Percentiles rank a stretch among this genome's conserved stretches.
These are phyloP conservation scores for Sitta carolinensis DNA, from an alignment of 2,797 vertebrate genomes.

Conservation along the genomic window DNA sequence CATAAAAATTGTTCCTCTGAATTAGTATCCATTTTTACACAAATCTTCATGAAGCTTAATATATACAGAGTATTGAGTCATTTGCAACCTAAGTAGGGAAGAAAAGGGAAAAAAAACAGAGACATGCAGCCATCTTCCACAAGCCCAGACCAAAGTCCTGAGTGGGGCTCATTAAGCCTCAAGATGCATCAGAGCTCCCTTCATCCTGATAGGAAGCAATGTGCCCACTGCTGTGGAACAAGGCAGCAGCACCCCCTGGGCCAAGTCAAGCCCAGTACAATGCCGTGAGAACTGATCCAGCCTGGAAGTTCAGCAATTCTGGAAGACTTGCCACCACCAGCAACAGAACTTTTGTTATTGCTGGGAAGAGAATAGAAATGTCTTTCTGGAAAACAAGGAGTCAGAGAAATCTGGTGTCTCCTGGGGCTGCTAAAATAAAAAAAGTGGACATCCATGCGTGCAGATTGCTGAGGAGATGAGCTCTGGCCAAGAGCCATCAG, in stretches of 20 bases:
- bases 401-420: background rate
- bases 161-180: background rate
- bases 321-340: background rate
- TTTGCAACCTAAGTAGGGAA: background rate
- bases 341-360: background rate
- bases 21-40: background rate
- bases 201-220: background rate
- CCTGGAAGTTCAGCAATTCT: background rate
- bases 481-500: conserved; percentile 33
- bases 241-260: background rate
- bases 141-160: background rate
- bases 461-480: background rate
- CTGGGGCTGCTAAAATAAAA: background rate
- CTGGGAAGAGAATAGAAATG: background rate
- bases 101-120: background rate
- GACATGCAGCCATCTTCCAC: background rate
- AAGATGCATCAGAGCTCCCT: accelerated
- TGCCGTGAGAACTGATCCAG: background rate
- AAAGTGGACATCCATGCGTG: background rate
- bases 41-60: background rate
- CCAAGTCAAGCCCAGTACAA: background rate
- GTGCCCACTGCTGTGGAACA: background rate
- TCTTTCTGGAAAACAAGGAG: background rate
- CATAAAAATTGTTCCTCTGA: background rate
- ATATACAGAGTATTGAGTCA: background rate